Base-by-base conservation (phyloP, 1,140 invertebrate genomes). In the Tyrophagus putrescentiae region DNA sequence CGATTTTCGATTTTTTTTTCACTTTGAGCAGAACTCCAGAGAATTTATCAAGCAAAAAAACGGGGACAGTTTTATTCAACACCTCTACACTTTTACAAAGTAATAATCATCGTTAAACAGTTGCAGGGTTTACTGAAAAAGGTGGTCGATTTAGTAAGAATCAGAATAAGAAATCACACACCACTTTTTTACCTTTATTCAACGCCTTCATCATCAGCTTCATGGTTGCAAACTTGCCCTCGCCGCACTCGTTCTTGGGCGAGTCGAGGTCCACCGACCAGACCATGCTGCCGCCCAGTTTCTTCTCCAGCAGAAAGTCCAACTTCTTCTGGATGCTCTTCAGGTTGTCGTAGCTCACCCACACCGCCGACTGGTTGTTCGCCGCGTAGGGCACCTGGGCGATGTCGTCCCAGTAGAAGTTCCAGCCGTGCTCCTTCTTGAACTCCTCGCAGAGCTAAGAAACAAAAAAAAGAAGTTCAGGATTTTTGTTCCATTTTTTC, bases 311-410 rank as follows among this genome's bases (percentile, higher is more conserved):
- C 3, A 68, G 61, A 48, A 69, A 73, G 16, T 68, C 62, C 67
- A 68, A 65, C 64, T 92, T 92, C 52, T 86, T 84, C 65, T 85
- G 80, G 1, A 91, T 72, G 67, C 84, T 85, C 64, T 78, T 75
- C 4, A 76, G 72, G 67, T 90, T 81, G 70, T 21, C 11, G 28
- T 50, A 13, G 45, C 28, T 6, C 7, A 21, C 28, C 23, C n/a
- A 32, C 52, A 36, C 9, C 31, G 7, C 28, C 25, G 6, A 54
- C 25, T 33, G 6, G 36, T 31, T 54, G 13, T 16, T 27, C 21
- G 9, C 52, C 52, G 9, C 28, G 25, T 54, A 54, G n/a, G 52
- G 25, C 28, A 21, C 52, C 23, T 54, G 7, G 13, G 28, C 18
- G 6, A 32, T 9, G 16, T 54, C 25, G 23, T 54, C 52, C 6